A percentile compares a stretch with the other conserved stretches of the same genome.
Evolutionary conservation across 2,888 invertebrate genomes (phyloP).

Genomic region (Phalangium opilio): DNA sequence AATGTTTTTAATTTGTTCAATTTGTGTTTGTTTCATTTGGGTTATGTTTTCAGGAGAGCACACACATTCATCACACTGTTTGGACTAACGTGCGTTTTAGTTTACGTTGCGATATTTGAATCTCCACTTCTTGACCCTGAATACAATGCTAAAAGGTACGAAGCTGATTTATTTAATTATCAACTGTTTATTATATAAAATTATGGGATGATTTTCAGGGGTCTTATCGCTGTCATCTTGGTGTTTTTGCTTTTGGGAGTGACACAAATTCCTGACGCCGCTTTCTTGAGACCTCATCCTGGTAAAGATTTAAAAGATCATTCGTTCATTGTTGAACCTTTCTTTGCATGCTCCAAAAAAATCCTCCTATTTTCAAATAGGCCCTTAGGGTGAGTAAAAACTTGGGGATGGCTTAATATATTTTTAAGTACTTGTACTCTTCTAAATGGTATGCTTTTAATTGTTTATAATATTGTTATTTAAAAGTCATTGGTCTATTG

Average conservation of each 20-base stretch:
- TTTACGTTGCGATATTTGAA: conserved; percentile 38
- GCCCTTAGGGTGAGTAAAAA: no score
- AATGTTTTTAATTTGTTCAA: neutral
- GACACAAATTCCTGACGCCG: conserved; percentile 40
- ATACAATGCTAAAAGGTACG: conserved; percentile 37
- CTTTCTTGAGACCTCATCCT: conserved; percentile 40
- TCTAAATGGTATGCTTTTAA: no score
- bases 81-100: conserved; percentile 32
- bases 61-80: conserved; percentile 38
- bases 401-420: no score
- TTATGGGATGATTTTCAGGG: no score
- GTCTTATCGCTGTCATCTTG: conserved; percentile 35
- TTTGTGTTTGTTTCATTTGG: conserved; percentile 10
- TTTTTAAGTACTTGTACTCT: no score
- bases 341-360: no score
- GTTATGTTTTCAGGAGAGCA: conserved; percentile 32
- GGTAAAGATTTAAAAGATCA: conserved; percentile 24
- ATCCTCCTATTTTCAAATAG: no score
- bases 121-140: conserved; percentile 29
- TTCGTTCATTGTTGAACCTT: no score
- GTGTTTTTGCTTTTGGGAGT: conserved; percentile 39
- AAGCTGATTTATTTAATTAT: no score
- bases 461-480: no score
- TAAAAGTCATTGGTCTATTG: no score
- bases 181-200: no score